Conservation (phyloP, 2,797 vertebrate genomes). For the Trematomus bernacchii region DNA sequence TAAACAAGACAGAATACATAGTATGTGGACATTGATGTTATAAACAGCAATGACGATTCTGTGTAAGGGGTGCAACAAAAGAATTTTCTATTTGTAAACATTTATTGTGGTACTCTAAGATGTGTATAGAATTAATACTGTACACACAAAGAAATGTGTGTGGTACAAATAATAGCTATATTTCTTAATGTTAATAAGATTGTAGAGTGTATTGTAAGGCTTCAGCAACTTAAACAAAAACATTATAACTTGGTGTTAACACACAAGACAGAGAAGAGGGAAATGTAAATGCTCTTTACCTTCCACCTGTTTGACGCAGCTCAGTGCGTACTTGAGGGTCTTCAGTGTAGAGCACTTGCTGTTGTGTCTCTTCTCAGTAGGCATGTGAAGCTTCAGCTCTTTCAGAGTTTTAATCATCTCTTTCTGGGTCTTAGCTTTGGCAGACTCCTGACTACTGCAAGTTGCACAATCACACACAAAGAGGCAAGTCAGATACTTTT, state of each 20-base stretch:
- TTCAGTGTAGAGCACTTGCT: slow-evolving; percentile 91
- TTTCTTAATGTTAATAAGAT: neutral
- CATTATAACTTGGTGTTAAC: neutral
- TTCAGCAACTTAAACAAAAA: neutral
- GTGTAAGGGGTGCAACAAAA: too few relatives aligned
- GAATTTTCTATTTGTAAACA: neutral
- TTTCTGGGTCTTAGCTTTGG: slow-evolving; percentile 93
- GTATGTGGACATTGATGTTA: neutral
- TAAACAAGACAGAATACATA: neutral
- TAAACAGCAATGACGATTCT: slow-evolving; percentile 7
- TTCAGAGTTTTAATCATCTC: slow-evolving; percentile 92
- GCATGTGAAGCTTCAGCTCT: slow-evolving; percentile 92
- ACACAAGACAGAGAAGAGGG: neutral
- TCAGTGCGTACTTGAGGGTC: slow-evolving; percentile 92
- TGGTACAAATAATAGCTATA: neutral
- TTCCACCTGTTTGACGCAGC: slow-evolving; percentile 96
- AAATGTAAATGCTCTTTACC: slow-evolving; percentile 80
- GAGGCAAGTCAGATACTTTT: slow-evolving; percentile 28
- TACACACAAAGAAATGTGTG: neutral
- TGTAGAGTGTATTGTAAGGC: neutral
- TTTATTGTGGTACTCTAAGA: neutral
- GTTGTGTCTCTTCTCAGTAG: slow-evolving; percentile 89
- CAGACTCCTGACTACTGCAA: slow-evolving; percentile 91
- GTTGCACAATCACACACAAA: slow-evolving; percentile 38
- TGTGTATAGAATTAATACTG: slow-evolving; percentile 14